Percentiles rank a stretch among this genome's conserved stretches.
These are phyloP conservation scores for Aquatica leii DNA, from an alignment of 2,888 invertebrate species.

Conservation along the genomic window DNA sequence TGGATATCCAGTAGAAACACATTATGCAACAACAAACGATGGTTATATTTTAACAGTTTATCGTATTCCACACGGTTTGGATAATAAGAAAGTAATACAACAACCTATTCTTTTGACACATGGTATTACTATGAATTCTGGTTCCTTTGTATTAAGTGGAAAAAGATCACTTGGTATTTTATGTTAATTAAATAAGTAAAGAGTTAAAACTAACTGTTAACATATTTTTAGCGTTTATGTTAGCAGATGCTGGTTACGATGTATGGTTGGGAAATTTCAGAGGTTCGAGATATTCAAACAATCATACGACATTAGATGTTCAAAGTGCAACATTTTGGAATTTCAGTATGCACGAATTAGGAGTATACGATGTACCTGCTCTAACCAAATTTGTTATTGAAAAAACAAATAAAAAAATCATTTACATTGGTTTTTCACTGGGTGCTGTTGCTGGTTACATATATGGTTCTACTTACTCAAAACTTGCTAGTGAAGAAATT, in stretches of 20 bases:
- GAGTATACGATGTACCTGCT: slow-evolving; percentile 36
- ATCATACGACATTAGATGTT: slow-evolving; percentile 7
- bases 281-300: slow-evolving; percentile 11
- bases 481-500: slow-evolving; percentile 70
- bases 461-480: slow-evolving; percentile 69
- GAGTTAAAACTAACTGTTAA: neutral
- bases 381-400: slow-evolving; percentile 33
- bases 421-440: slow-evolving; percentile 87
- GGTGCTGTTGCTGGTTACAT: slow-evolving; percentile 77
- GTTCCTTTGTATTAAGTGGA: slow-evolving; percentile 50
- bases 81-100: slow-evolving; percentile 35
- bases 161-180: slow-evolving; percentile 29
- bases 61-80: slow-evolving; percentile 46
- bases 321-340: slow-evolving; percentile 42
- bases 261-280: slow-evolving; percentile 14
- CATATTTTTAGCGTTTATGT: slow-evolving; percentile 38
- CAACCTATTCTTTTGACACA: slow-evolving; percentile 53
- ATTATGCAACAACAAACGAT: slow-evolving; percentile 51
- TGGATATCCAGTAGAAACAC: slow-evolving; percentile 42
- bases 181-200: no score
- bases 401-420: slow-evolving; percentile 52
- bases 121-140: slow-evolving; percentile 51
- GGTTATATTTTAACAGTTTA: slow-evolving; percentile 51
- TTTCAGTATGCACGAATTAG: slow-evolving; percentile 50
- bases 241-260: slow-evolving; percentile 62